Evolutionary conservation across 1,140 invertebrate genomes (phyloP).

Genomic region (Cyphomyrmex costatus): DNA sequence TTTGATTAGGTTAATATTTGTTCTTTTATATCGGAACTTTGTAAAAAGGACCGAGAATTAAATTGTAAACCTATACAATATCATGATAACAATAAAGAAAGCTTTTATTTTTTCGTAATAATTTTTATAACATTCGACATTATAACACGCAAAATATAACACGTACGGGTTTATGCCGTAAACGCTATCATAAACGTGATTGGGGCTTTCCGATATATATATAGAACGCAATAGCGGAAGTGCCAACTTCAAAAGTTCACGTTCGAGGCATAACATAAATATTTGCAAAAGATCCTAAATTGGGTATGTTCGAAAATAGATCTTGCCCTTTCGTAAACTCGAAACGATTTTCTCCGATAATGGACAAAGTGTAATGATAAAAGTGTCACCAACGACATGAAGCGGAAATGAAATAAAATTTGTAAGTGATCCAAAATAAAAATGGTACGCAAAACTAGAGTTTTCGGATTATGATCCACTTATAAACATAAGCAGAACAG

Average conservation of each 20-base stretch:
- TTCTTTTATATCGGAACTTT: too few relatives aligned
- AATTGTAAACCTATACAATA: too few relatives aligned
- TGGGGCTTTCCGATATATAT: neutral
- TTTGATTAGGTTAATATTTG: too few relatives aligned
- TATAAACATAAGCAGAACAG: neutral
- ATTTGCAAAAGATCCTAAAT: constrained; percentile 31
- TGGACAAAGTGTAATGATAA: too few relatives aligned
- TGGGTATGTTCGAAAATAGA: neutral
- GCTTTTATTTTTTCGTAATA: neutral
- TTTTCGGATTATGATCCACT: neutral
- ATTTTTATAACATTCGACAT: neutral
- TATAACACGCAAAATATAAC: neutral
- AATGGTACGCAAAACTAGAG: neutral
- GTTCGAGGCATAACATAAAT: constrained; percentile 14
- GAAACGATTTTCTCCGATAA: neutral
- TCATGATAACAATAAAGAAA: neutral
- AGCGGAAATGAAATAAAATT: neutral
- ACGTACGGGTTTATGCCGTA: neutral
- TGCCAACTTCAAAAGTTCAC: constrained; percentile 10
- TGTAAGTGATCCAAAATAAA: neutral
- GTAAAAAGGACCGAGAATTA: too few relatives aligned
- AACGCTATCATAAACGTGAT: constrained; percentile 8
- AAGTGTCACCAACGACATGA: neutral
- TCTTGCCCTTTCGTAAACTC: neutral
- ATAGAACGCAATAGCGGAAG: constrained; percentile 8